Evolutionary conservation across 1,140 invertebrate species (phyloP).

Genomic region (Papilio dardanus): DNA sequence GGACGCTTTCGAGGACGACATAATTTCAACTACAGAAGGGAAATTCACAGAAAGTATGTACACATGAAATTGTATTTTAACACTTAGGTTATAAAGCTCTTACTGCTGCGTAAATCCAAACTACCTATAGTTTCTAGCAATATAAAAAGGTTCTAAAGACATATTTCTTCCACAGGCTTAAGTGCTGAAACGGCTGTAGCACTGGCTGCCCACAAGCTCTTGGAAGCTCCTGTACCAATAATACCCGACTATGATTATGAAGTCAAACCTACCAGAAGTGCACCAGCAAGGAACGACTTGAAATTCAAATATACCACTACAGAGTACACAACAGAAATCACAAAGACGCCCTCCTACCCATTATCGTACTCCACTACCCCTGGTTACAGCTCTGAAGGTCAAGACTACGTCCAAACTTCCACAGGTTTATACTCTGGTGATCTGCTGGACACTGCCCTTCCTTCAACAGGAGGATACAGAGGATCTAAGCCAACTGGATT

Average conservation of each 20-base stretch:
- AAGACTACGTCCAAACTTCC: slow-evolving; percentile 26
- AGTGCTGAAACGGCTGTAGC: slow-evolving; percentile 75
- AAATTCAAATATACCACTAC: slow-evolving; percentile 59
- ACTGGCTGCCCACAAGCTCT: slow-evolving; percentile 75
- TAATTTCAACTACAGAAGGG: slow-evolving; percentile 54
- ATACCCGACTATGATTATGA: slow-evolving; percentile 68
- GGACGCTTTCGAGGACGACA: slow-evolving; percentile 48
- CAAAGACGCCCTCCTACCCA: slow-evolving; percentile 25
- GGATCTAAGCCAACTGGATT: slow-evolving; percentile 28
- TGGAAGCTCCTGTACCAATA: slow-evolving; percentile 73
- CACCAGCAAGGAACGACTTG: slow-evolving; percentile 51
- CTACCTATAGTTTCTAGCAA: background rate
- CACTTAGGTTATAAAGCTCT: background rate
- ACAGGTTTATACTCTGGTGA: slow-evolving; percentile 15
- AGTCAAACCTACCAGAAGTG: slow-evolving; percentile 53
- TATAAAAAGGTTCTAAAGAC: background rate
- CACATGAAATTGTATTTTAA: background rate
- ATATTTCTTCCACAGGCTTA: slow-evolving; percentile 57
- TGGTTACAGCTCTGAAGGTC: slow-evolving; percentile 5
- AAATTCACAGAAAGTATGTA: slow-evolving; percentile 58
- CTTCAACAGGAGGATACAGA: slow-evolving; percentile 19
- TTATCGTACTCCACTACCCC: slow-evolving; percentile 33
- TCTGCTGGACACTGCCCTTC: slow-evolving; percentile 13
- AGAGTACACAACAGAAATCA: slow-evolving; percentile 27
- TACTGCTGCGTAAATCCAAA: background rate